These are phyloP conservation scores for Centruroides vittatus DNA, from an alignment of 1,140 invertebrate species.

Conservation along the genomic window DNA sequence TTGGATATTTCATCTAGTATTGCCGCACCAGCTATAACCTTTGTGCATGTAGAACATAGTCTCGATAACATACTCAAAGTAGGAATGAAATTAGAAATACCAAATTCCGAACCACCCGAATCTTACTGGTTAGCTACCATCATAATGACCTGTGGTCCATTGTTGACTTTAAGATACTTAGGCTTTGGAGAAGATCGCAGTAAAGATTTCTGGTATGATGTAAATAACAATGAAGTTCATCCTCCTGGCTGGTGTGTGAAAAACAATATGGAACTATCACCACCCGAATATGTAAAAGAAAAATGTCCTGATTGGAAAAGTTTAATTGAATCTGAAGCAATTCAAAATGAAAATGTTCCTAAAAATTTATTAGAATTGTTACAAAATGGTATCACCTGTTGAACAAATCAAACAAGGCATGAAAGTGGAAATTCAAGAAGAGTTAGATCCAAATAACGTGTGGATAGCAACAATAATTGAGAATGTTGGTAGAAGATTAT, in stretches of 20 bases:
- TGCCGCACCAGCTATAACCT: conserved; percentile 66
- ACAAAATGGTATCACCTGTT: conserved; percentile 42
- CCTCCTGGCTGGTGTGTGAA: conserved; percentile 78
- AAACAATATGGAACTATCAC: conserved; percentile 49
- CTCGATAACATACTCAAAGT: conserved; percentile 65
- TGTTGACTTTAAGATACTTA: conserved; percentile 40
- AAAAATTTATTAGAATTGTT: neutral
- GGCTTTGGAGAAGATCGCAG: conserved; percentile 41
- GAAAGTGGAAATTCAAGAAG: conserved; percentile 54
- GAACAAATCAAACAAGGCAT: conserved; percentile 55
- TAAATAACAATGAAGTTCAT: conserved; percentile 78
- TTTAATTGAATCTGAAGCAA: too few relatives aligned
- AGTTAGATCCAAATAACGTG: conserved; percentile 44
- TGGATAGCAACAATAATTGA: conserved; percentile 55
- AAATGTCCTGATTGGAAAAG: too few relatives aligned
- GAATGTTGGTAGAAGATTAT: conserved; percentile 53
- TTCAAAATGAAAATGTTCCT: too few relatives aligned
- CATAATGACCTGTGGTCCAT: conserved; percentile 62
- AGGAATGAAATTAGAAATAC: conserved; percentile 79
- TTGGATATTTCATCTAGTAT: conserved; percentile 54
- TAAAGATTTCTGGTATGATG: conserved; percentile 60
- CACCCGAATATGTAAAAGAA: conserved; percentile 5
- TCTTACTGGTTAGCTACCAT: conserved; percentile 75
- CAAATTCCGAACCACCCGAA: conserved; percentile 64
- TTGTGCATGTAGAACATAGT: conserved; percentile 45